phyloP scores from a whole-genome alignment of 64 coral and sea anemone species.

The Actinia tenebrosa region DNA sequence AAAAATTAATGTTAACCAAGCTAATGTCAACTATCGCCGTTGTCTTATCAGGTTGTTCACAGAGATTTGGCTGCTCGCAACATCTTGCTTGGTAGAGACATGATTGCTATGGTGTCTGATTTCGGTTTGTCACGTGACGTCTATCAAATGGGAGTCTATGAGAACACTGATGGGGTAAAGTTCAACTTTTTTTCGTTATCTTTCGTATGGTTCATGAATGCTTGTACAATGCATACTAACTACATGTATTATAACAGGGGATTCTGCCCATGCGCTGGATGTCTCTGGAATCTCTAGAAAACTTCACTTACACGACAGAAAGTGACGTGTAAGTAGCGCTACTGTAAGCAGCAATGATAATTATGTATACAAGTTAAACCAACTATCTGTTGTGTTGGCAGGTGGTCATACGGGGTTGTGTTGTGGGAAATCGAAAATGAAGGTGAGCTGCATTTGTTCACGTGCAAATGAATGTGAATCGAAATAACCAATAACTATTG shows the following conservation, averaged over 20 bases:
- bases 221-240: background rate
- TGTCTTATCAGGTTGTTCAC: slow-evolving; percentile 7
- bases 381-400: background rate
- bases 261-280: slow-evolving; percentile 51
- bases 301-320: slow-evolving; percentile 25
- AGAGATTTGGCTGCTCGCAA: slow-evolving; percentile 1
- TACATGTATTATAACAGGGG: background rate
- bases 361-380: background rate
- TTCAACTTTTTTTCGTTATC: background rate
- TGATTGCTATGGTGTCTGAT: slow-evolving; percentile 23
- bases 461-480: no score
- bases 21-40: background rate
- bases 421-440: slow-evolving; percentile 49
- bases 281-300: slow-evolving; percentile 36
- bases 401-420: slow-evolving; percentile 27
- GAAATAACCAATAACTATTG: no score
- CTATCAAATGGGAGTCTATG: slow-evolving; percentile 1
- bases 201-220: background rate
- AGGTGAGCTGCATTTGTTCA: slow-evolving; percentile 2
- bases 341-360: background rate
- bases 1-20: background rate
- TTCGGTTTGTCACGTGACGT: slow-evolving; percentile 26
- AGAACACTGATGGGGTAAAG: background rate
- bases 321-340: slow-evolving; percentile 38
- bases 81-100: slow-evolving; percentile 4